Conservation (phyloP, 2,797 vertebrate species). For the Anableps anableps region DNA sequence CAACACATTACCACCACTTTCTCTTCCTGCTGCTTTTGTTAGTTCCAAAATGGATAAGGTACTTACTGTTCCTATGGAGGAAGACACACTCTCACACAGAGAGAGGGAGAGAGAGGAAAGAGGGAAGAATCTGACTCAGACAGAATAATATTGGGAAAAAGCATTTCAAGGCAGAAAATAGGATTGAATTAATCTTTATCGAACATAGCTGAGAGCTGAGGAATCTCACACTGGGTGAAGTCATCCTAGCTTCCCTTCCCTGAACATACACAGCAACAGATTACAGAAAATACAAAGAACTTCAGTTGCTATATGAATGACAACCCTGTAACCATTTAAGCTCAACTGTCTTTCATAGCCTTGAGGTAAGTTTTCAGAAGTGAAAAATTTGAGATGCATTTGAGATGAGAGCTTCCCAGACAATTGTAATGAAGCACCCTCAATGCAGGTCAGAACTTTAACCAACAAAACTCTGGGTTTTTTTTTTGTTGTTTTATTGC, state of each 20-base stretch:
- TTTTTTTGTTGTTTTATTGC: not conserved
- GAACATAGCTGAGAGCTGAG: conserved; percentile 75
- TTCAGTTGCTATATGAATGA: conserved; percentile 24
- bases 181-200: conserved; percentile 88
- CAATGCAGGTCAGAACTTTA: not conserved
- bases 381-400: not conserved
- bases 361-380: not conserved
- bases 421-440: not conserved
- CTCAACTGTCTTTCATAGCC: not conserved
- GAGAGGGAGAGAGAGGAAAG: not conserved
- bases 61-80: conserved; percentile 74
- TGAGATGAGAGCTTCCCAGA: conserved; percentile 1
- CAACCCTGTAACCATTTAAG: not conserved
- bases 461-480: not conserved
- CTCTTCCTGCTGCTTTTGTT: conserved; percentile 75
- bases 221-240: conserved; percentile 61
- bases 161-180: conserved; percentile 86
- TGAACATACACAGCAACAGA: conserved; percentile 28
- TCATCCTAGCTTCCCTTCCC: conserved; percentile 37
- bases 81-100: conserved; percentile 20
- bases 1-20: conserved; percentile 75
- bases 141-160: conserved; percentile 80
- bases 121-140: conserved; percentile 31
- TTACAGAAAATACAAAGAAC: conserved; percentile 11
- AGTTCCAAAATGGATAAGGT: conserved; percentile 79